Evolutionary conservation across 1,140 invertebrate genomes (phyloP).

Genomic region (Diachasmimorpha longicaudata): DNA sequence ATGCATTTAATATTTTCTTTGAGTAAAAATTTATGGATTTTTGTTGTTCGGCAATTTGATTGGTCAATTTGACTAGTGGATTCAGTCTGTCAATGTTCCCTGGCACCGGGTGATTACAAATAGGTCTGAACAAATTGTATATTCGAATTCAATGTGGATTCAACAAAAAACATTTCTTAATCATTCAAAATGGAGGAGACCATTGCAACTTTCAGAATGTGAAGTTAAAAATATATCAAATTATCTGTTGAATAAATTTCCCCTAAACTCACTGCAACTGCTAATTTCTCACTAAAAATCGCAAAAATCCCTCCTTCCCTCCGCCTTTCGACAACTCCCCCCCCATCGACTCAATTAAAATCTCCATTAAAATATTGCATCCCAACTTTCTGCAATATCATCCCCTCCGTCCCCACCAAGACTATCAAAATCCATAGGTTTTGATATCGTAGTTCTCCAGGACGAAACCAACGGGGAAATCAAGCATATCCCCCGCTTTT

Average conservation of each 20-base stretch:
- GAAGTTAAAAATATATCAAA: too few relatives aligned
- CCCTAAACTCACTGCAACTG: too few relatives aligned
- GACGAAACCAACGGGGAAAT: conserved; percentile 59
- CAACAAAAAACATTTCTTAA: too few relatives aligned
- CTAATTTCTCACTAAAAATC: too few relatives aligned
- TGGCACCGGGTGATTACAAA: too few relatives aligned
- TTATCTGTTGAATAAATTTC: too few relatives aligned
- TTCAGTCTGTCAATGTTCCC: too few relatives aligned
- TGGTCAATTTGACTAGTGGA: too few relatives aligned
- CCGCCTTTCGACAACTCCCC: not conserved
- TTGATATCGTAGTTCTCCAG: conserved; percentile 6
- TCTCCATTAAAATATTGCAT: not conserved
- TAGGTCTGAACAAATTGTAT: too few relatives aligned
- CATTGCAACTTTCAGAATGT: too few relatives aligned
- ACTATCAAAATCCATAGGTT: not conserved
- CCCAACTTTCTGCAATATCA: not conserved
- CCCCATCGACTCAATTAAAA: not conserved
- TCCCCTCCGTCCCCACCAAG: not conserved
- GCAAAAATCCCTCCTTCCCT: not conserved
- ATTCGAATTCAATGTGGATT: too few relatives aligned
- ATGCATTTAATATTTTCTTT: not conserved
- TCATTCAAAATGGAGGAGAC: too few relatives aligned
- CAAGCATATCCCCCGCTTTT: conserved; percentile 53
- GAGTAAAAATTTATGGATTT: not conserved
- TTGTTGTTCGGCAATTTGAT: not conserved